Percentiles rank a stretch among this genome's conserved stretches.
phyloP scores from a whole-genome alignment of 2,797 vertebrate species.

The Poecilia gillii region DNA sequence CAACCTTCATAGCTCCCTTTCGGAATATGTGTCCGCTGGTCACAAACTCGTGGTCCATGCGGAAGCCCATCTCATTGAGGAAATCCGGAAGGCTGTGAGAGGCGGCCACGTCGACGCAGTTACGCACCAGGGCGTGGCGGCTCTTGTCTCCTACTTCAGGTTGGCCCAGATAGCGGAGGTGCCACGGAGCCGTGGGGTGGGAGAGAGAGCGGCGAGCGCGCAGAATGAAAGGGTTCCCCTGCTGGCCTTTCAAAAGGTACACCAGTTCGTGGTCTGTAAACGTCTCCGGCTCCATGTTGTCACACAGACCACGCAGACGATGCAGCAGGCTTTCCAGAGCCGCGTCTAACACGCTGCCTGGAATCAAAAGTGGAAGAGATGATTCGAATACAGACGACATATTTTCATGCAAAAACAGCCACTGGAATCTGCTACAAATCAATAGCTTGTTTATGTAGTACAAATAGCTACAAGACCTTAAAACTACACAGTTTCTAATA shows the following conservation, averaged over 20 bases:
- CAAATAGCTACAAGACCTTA: not conserved
- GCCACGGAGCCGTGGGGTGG: constrained; percentile 89
- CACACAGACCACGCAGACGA: constrained; percentile 93
- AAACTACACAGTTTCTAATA: not conserved
- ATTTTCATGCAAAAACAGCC: not conserved
- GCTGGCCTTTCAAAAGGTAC: constrained; percentile 95
- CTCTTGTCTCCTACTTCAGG: constrained; percentile 97
- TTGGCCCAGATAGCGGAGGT: constrained; percentile 94
- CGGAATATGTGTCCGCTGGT: constrained; percentile 94
- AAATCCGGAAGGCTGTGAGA: constrained; percentile 95
- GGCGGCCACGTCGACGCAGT: constrained; percentile 94
- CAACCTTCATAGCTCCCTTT: constrained; percentile 93
- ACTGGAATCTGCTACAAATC: not conserved
- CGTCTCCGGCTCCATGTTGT: constrained; percentile 96
- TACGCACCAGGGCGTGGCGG: constrained; percentile 91
- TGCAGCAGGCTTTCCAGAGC: constrained; percentile 94
- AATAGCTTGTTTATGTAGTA: not conserved
- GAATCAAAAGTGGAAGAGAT: constrained; percentile 4
- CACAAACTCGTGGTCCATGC: constrained; percentile 98
- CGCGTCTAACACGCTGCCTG: constrained; percentile 95
- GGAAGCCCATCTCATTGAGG: constrained; percentile 97
- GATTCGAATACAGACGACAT: not conserved
- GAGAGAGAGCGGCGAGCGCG: constrained; percentile 91
- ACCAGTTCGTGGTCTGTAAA: constrained; percentile 96
- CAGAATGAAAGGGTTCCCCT: constrained; percentile 95